These are phyloP conservation scores for Sitodiplosis mosellana DNA, from an alignment of 1,140 invertebrate species.

Conservation along the genomic window DNA sequence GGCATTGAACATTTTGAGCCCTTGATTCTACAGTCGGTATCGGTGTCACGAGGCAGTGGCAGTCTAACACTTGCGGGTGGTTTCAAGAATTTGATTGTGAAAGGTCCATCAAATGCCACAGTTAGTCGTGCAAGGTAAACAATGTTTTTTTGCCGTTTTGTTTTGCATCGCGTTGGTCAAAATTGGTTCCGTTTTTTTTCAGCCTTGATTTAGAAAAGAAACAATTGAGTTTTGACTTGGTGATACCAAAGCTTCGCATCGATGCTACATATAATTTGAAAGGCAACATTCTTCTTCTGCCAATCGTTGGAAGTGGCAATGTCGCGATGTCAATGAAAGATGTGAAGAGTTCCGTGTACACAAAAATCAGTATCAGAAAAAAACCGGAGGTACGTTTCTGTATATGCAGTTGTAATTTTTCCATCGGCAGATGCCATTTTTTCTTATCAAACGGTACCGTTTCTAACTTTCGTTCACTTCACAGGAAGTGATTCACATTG, in stretches of 20 bases:
- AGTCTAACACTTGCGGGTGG: conserved; percentile 26
- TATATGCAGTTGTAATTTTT: background rate
- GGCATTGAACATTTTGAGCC: conserved; percentile 29
- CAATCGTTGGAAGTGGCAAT: conserved; percentile 31
- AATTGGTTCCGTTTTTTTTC: background rate
- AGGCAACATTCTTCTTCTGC: conserved; percentile 35
- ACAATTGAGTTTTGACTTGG: conserved; percentile 29
- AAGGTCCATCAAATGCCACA: conserved; percentile 28
- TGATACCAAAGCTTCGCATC: conserved; percentile 30
- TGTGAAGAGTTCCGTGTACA: conserved; percentile 30
- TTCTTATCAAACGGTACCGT: too few relatives aligned
- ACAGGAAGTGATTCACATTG: conserved; percentile 27
- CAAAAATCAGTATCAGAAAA: conserved; percentile 26
- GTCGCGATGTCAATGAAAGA: conserved; percentile 28
- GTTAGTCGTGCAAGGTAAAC: conserved; percentile 15
- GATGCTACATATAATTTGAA: conserved; percentile 34
- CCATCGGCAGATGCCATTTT: background rate
- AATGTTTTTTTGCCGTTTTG: too few relatives aligned
- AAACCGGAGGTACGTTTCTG: conserved; percentile 14
- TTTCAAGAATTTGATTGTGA: conserved; percentile 26
- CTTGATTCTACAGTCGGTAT: conserved; percentile 26
- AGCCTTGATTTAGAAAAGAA: conserved; percentile 28
- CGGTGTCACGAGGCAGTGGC: conserved; percentile 27
- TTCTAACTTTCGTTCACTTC: background rate
- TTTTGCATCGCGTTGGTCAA: too few relatives aligned